Evolutionary conservation across 2,797 vertebrate species (phyloP).

Genomic region (Ambastaia sidthimunki): DNA sequence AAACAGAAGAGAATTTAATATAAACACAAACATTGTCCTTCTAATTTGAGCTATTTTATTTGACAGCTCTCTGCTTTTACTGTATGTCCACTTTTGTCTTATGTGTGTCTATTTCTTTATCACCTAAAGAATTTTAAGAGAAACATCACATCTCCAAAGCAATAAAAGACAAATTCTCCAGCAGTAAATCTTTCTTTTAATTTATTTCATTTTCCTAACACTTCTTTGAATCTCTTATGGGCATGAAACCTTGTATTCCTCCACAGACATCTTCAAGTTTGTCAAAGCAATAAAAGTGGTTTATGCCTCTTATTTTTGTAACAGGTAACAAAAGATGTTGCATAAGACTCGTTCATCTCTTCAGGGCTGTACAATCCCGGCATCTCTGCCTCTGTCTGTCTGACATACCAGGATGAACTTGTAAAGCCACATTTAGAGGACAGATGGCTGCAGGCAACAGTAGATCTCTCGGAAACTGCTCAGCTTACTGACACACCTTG

Average conservation of each 20-base stretch:
- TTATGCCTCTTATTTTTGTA: conserved; percentile 29
- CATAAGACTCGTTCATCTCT: conserved; percentile 32
- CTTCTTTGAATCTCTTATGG: neutral
- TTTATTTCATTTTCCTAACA: no score
- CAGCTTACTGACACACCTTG: conserved; percentile 28
- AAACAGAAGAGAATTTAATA: neutral
- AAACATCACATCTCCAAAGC: neutral
- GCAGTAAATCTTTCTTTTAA: neutral
- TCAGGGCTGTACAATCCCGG: neutral
- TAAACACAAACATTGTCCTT: neutral
- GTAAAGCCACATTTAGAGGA: conserved; percentile 29
- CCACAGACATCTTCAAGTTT: neutral
- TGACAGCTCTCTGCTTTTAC: neutral
- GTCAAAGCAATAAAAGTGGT: conserved; percentile 13
- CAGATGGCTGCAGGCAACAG: conserved; percentile 5
- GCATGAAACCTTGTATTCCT: neutral
- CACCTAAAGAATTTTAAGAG: neutral
- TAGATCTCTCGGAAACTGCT: conserved; percentile 20
- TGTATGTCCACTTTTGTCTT: neutral
- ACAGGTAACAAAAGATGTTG: conserved; percentile 42
- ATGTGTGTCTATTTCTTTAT: neutral
- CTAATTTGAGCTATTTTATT: neutral
- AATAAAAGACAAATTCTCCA: neutral
- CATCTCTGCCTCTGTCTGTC: conserved; percentile 14
- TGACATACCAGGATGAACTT: conserved; percentile 25